A percentile compares a stretch with the other conserved stretches of the same genome.
Evolutionary conservation across 2,113 vertebrate genomes (phyloP).

Genomic region (Galemys pyrenaicus): DNA sequence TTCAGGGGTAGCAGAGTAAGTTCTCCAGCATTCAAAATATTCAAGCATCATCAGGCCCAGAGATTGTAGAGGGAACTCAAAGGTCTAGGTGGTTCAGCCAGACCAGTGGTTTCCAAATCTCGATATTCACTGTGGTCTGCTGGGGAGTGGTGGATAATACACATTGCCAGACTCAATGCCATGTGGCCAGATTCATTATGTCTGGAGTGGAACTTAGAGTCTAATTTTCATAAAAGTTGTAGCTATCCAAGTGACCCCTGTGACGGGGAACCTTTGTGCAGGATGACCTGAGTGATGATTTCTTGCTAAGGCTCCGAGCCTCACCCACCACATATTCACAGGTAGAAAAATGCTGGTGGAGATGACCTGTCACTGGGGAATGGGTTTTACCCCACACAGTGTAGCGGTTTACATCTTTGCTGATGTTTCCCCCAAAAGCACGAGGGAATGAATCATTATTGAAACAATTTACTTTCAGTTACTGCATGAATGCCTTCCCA

Average conservation of each 20-base stretch:
- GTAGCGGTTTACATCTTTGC: slow-evolving; percentile 90
- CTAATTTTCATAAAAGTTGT: neutral
- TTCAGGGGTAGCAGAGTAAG: slow-evolving; percentile 29
- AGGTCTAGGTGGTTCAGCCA: neutral
- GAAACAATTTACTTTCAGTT: slow-evolving; percentile 93
- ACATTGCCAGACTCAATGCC: neutral
- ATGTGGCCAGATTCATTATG: neutral
- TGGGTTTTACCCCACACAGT: slow-evolving; percentile 79
- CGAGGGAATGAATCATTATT: slow-evolving; percentile 92
- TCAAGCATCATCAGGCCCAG: slow-evolving; percentile 42
- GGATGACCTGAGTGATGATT: neutral
- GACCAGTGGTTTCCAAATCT: neutral
- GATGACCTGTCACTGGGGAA: slow-evolving; percentile 77
- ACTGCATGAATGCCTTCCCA: slow-evolving; percentile 92
- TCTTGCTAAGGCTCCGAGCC: neutral
- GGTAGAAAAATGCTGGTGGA: slow-evolving; percentile 74
- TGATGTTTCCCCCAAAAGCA: slow-evolving; percentile 88
- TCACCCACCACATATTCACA: slow-evolving; percentile 51
- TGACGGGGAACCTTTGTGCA: neutral
- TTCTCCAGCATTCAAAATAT: slow-evolving; percentile 45
- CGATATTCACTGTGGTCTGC: neutral
- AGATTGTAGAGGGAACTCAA: slow-evolving; percentile 1
- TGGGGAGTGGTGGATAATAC: neutral
- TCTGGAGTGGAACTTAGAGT: neutral
- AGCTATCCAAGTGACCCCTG: neutral